A percentile compares a stretch with the other conserved stretches of the same genome.
These are phyloP conservation scores for Sebastes itinus DNA, from an alignment of 2,797 vertebrate genomes.

Conservation along the genomic window DNA sequence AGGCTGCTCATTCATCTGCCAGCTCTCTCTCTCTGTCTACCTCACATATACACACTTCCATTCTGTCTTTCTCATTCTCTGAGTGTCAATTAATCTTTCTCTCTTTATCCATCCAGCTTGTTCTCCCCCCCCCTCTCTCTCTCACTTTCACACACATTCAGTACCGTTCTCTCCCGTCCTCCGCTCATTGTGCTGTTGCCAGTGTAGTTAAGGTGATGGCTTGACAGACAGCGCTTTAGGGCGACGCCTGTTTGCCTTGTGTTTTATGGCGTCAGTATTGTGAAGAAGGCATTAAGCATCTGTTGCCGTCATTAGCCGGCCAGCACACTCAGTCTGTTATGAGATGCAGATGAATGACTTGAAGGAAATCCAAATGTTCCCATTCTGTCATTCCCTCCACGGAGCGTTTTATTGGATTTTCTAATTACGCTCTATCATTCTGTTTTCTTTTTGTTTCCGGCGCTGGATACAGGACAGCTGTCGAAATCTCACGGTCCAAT, in stretches of 20 bases:
- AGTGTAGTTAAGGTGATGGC: constrained; percentile 75
- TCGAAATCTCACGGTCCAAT: neutral
- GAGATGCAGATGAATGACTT: constrained; percentile 75
- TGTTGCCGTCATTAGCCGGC: constrained; percentile 73
- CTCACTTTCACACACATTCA: constrained; percentile 32
- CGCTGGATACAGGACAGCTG: constrained; percentile 10
- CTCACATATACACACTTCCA: constrained; percentile 49
- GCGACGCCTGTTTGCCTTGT: constrained; percentile 75
- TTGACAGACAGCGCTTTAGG: constrained; percentile 76
- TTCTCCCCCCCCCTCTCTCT: neutral
- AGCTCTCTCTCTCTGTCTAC: constrained; percentile 38
- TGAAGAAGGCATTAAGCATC: constrained; percentile 79
- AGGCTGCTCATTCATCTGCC: constrained; percentile 59
- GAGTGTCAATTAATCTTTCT: constrained; percentile 68
- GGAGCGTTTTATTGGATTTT: constrained; percentile 55
- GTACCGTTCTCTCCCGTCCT: constrained; percentile 24
- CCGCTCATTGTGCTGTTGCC: constrained; percentile 55
- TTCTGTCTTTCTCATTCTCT: constrained; percentile 60
- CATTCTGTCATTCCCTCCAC: constrained; percentile 50
- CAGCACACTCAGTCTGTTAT: constrained; percentile 62
- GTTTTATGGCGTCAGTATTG: constrained; percentile 77
- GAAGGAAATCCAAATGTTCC: constrained; percentile 74
- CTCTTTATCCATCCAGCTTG: constrained; percentile 47
- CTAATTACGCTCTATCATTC: constrained; percentile 46
- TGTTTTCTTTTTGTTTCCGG: constrained; percentile 14